Percentiles rank a stretch among this genome's conserved stretches.
These are phyloP conservation scores for Decapterus maruadsi DNA, from an alignment of 2,797 vertebrate species.

Conservation along the genomic window DNA sequence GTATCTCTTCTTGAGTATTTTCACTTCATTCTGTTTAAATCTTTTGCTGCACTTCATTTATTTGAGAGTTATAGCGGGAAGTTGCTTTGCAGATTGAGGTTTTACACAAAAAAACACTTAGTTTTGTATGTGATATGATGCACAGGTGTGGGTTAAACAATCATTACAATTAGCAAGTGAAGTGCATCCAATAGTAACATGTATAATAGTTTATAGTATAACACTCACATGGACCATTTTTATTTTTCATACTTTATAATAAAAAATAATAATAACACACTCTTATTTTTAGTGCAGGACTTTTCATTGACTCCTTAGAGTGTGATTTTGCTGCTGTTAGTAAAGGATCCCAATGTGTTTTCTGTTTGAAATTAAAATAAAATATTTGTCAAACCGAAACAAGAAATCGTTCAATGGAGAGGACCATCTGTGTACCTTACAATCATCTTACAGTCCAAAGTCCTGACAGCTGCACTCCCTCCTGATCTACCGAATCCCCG, in stretches of 20 bases:
- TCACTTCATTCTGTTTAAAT: background rate
- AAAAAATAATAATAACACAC: background rate
- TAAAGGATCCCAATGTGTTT: conserved; percentile 10
- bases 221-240: background rate
- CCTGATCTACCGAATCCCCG: conserved; percentile 64
- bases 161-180: background rate
- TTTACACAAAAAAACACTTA: background rate
- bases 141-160: background rate
- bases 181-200: background rate
- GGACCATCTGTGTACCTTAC: conserved; percentile 67
- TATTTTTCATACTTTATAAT: background rate
- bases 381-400: conserved; percentile 38
- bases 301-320: background rate
- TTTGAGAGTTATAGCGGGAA: background rate
- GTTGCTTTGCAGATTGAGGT: background rate
- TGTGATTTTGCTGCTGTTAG: background rate
- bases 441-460: conserved; percentile 68
- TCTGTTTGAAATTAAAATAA: conserved; percentile 26
- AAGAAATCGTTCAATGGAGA: conserved; percentile 36
- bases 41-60: background rate
- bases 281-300: background rate
- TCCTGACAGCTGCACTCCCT: conserved; percentile 75
- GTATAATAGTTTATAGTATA: background rate
- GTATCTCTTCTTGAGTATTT: background rate
- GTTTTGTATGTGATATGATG: too few species aligned